phyloP scores from a whole-genome alignment of 30 jellyfish, hydroid and myxozoan species.

The Aurelia coerulea region DNA sequence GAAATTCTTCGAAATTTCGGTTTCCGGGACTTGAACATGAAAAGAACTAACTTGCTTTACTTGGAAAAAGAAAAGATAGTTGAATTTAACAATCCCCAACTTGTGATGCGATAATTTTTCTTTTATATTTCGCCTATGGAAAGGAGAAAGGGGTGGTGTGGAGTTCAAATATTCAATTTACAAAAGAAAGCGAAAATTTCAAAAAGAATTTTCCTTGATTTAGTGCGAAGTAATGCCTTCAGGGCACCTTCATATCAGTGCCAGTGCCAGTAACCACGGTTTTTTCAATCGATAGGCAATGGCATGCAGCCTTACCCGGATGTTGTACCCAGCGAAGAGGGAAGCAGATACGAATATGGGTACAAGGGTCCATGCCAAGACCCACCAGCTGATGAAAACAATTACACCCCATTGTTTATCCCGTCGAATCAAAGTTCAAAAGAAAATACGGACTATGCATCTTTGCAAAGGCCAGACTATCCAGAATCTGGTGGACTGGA shows the following conservation, averaged over 20 bases:
- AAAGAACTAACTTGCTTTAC: too few relatives aligned
- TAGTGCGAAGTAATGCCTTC: too few relatives aligned
- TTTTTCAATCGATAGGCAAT: not conserved
- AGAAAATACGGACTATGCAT: not conserved
- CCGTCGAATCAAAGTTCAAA: not conserved
- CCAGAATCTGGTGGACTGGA: not conserved
- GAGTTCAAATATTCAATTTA: too few relatives aligned
- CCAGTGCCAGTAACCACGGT: not conserved
- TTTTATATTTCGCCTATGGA: too few relatives aligned
- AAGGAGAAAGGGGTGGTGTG: too few relatives aligned
- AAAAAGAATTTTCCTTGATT: too few relatives aligned
- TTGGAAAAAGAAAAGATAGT: too few relatives aligned
- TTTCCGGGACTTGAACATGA: too few relatives aligned
- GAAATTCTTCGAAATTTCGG: not conserved
- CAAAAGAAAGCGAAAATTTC: too few relatives aligned
- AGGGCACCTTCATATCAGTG: too few relatives aligned
- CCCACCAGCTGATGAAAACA: not conserved
- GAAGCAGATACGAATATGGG: not conserved
- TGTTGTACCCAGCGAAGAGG: not conserved
- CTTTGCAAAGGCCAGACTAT: not conserved
- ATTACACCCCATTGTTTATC: not conserved
- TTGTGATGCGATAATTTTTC: too few relatives aligned
- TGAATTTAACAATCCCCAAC: too few relatives aligned
- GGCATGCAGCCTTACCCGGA: slow-evolving; percentile 2
- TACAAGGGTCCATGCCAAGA: slow-evolving; percentile 4